phyloP scores from a whole-genome alignment of 2,888 invertebrate species.

The Trachelus tabidus region DNA sequence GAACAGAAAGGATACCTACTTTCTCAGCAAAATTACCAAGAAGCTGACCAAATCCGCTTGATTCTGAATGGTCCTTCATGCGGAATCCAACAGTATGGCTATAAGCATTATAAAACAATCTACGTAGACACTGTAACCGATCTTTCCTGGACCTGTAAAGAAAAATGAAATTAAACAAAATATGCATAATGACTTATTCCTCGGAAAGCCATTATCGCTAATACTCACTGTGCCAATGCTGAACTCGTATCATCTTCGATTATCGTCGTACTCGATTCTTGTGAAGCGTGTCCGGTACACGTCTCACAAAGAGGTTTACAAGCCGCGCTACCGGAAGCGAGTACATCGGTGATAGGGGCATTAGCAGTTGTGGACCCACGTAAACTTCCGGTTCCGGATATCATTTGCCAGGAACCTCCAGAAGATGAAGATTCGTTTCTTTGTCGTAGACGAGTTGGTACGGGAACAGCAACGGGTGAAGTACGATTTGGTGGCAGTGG shows the following conservation, averaged over 20 bases:
- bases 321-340: constrained; percentile 48
- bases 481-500: constrained; percentile 67
- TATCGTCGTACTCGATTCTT: constrained; percentile 65
- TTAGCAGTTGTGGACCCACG: constrained; percentile 68
- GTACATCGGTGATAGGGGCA: constrained; percentile 50
- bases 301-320: constrained; percentile 50
- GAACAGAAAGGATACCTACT: constrained; percentile 68
- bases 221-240: constrained; percentile 46
- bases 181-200: constrained; percentile 1
- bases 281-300: constrained; percentile 59
- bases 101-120: constrained; percentile 71
- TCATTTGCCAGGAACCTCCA: constrained; percentile 77
- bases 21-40: constrained; percentile 72
- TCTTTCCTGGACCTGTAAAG: constrained; percentile 66
- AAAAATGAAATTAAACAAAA: constrained; percentile 9
- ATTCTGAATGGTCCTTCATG: constrained; percentile 68
- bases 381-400: constrained; percentile 76
- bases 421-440: constrained; percentile 72
- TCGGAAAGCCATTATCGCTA: not conserved
- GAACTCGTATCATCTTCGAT: constrained; percentile 62
- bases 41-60: constrained; percentile 67
- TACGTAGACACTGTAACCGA: constrained; percentile 69
- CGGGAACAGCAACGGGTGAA: constrained; percentile 76
- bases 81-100: constrained; percentile 69
- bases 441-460: constrained; percentile 68